Base-by-base conservation (phyloP, 2,113 vertebrate genomes). In the Platysternon megacephalum region DNA sequence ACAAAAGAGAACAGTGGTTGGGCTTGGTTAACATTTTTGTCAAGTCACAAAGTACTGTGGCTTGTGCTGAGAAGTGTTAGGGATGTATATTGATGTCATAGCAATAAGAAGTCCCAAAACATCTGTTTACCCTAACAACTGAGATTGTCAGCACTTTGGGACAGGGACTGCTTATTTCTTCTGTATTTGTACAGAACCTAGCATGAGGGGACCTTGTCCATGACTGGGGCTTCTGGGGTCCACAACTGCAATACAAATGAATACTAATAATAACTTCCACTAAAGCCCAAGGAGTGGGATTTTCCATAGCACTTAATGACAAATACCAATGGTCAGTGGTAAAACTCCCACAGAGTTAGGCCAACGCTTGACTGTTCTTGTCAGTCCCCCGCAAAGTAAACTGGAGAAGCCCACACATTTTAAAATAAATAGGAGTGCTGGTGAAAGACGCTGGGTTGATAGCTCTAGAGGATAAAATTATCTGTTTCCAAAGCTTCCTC, bases 101-200 rank as follows among this genome's bases (percentile, higher is more conserved):
- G 74, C 35, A 90, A 8, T 79, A 88, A 91, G 93, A 93, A 91
- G 92, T 39, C 9, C 26, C 76, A 93, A 78, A 95, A 44, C 7
- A 93, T 10, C 11, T 5, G 84, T 89, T 28, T 68, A 35, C 35
- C 19, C 8, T 68, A n/a, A 68, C 65, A 68, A 19, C 65, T 68
- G 32, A 68, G 28, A 56, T 51, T 32, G 26, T n/a, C 61, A 58
- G n/a, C 35, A 86, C 2, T 8, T 13, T 48, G 76, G 65, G 7
- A 5, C 80, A 39, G 22, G 65, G 78, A 65, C 82, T 55, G 7
- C 13, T 3, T 52, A 51, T 74, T 35, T 82, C 44, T 55, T 90
- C 48, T 78, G 11, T 44, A 51, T 52, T 78, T 85, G 84, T 51
- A 79, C 82, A 88, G 58, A 8, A 32, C 14, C 46, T n/a, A 84